These are phyloP conservation scores for Rhodinocichla rosea DNA, from an alignment of 2,113 vertebrate genomes.

Conservation along the genomic window DNA sequence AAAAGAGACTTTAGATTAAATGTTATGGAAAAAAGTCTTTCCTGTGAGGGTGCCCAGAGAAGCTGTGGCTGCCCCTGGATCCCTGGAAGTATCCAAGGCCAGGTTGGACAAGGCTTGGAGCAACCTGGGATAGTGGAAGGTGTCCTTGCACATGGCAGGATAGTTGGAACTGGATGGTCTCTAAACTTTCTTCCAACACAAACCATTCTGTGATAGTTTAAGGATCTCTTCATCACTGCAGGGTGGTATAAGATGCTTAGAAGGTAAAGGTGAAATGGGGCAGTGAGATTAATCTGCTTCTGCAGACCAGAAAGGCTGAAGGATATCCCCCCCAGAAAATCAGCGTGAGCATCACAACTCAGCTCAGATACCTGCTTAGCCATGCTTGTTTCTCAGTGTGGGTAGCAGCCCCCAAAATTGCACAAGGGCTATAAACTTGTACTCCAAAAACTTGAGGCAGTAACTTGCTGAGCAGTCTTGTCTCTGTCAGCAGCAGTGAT, in stretches of 20 bases:
- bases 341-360: background rate
- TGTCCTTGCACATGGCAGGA: background rate
- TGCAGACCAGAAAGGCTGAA: background rate
- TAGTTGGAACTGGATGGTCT: accelerated
- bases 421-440: accelerated
- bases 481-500: background rate
- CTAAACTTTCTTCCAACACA: background rate
- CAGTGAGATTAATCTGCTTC: background rate
- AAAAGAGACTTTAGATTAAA: background rate
- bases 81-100: background rate
- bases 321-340: background rate
- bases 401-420: background rate
- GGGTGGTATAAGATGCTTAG: background rate
- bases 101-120: accelerated
- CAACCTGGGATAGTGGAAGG: accelerated
- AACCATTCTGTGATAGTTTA: background rate
- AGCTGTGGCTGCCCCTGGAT: background rate
- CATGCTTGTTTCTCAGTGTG: background rate
- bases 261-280: background rate
- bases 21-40: background rate
- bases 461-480: background rate
- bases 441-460: background rate
- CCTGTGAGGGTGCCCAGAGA: background rate
- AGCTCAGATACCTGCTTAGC: background rate
- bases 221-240: background rate